phyloP scores from a whole-genome alignment of 2,888 invertebrate genomes.

The Blomia tropicalis region DNA sequence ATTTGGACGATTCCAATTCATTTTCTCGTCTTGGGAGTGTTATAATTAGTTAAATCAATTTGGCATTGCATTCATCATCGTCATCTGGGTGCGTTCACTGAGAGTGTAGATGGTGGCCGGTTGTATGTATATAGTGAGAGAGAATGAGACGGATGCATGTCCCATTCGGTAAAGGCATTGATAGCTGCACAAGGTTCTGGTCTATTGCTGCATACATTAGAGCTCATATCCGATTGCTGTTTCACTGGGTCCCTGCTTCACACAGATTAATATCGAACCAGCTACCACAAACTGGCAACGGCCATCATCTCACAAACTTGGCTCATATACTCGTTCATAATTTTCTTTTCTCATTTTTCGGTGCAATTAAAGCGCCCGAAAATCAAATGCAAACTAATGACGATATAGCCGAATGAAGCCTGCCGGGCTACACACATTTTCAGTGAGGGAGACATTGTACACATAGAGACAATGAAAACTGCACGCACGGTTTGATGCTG shows the following conservation, averaged over 20 bases:
- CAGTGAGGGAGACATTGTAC: too few relatives aligned
- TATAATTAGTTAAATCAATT: slow-evolving; percentile 20
- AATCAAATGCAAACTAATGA: slow-evolving; percentile 13
- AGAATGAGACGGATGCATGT: not conserved
- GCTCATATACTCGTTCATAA: not conserved
- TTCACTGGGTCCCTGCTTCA: not conserved
- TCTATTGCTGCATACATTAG: slow-evolving; percentile 8
- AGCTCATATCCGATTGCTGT: slow-evolving; percentile 12
- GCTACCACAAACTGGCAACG: not conserved
- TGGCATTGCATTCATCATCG: slow-evolving; percentile 19
- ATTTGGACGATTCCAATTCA: slow-evolving; percentile 20
- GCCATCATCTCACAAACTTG: not conserved
- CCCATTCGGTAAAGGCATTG: too few relatives aligned
- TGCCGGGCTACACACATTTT: too few relatives aligned
- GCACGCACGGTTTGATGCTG: too few relatives aligned
- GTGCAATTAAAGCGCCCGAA: slow-evolving; percentile 11
- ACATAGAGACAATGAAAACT: too few relatives aligned
- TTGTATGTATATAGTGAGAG: not conserved
- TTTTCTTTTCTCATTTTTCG: not conserved
- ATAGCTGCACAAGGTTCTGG: too few relatives aligned
- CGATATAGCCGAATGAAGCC: slow-evolving; percentile 8
- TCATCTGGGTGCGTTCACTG: not conserved
- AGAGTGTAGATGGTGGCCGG: not conserved
- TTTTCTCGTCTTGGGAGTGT: not conserved
- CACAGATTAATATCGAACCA: slow-evolving; percentile 4